A percentile compares a stretch with the other conserved stretches of the same genome.
These are phyloP conservation scores for Epizoanthus stellaris DNA, from an alignment of 92 coral and sea anemone species.

Conservation along the genomic window DNA sequence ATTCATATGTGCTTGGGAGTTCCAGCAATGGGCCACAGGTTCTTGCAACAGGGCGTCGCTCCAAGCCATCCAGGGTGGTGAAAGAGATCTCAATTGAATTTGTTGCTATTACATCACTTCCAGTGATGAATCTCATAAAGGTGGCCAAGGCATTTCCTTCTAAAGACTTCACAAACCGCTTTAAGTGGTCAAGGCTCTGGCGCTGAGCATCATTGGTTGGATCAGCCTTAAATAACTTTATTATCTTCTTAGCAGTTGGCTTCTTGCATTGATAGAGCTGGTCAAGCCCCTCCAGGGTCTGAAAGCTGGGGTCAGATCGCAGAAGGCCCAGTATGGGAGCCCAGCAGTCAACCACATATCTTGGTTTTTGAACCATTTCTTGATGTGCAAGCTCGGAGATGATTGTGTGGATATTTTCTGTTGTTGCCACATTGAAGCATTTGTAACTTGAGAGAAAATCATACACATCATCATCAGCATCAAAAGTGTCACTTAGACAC, in stretches of 20 bases:
- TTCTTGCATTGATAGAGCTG: conserved; percentile 29
- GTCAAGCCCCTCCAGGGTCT: conserved; percentile 36
- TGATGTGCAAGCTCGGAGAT: conserved; percentile 50
- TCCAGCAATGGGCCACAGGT: conserved; percentile 36
- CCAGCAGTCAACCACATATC: conserved; percentile 37
- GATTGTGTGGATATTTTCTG: conserved; percentile 29
- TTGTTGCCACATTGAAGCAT: conserved; percentile 27
- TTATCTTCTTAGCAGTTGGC: conserved; percentile 48
- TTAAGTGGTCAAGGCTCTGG: conserved; percentile 37
- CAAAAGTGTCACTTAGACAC: conserved; percentile 16
- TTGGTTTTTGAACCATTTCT: conserved; percentile 52
- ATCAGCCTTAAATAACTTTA: conserved; percentile 25
- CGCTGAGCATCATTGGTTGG: conserved; percentile 38
- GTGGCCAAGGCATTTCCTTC: conserved; percentile 15
- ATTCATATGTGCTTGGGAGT: conserved; percentile 38
- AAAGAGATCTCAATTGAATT: conserved; percentile 23
- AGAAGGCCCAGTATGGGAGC: conserved; percentile 27
- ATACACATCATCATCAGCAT: too few species aligned
- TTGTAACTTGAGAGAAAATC: background rate
- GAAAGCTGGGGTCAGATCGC: conserved; percentile 13
- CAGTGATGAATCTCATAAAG: conserved; percentile 13
- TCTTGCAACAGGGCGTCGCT: background rate
- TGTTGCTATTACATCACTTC: conserved; percentile 18
- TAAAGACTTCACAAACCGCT: conserved; percentile 42
- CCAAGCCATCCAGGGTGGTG: background rate